These are phyloP conservation scores for Hyposoter didymator DNA, from an alignment of 2,888 invertebrate species.

Conservation along the genomic window DNA sequence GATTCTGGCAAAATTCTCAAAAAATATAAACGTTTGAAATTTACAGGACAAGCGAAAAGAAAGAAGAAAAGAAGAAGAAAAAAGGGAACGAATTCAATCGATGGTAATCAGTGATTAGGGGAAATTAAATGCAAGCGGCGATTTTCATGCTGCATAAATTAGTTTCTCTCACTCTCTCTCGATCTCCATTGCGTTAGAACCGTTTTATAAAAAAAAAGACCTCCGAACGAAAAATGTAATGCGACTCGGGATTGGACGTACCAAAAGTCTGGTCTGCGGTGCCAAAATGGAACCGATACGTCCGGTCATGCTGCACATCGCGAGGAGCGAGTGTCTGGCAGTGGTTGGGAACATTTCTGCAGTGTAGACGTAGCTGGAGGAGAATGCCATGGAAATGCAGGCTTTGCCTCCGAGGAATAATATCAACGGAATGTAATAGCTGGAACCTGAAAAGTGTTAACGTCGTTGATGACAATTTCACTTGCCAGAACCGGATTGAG, in stretches of 20 bases:
- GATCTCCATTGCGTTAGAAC: not conserved
- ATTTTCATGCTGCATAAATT: not conserved
- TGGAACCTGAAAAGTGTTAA: conserved; percentile 80
- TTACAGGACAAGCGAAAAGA: too few species aligned
- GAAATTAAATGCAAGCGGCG: not conserved
- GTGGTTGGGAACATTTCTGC: conserved; percentile 90
- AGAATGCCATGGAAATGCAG: conserved; percentile 88
- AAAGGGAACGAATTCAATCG: not conserved
- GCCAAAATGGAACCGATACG: conserved; percentile 89
- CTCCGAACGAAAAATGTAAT: not conserved
- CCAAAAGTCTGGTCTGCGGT: conserved; percentile 89
- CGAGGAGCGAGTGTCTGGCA: conserved; percentile 88
- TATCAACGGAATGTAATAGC: conserved; percentile 85
- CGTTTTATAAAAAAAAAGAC: too few species aligned
- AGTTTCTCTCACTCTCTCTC: too few species aligned
- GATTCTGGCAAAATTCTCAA: too few species aligned
- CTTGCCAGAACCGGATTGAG: not conserved
- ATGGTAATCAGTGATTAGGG: not conserved
- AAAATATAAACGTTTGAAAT: too few species aligned
- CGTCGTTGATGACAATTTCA: not conserved
- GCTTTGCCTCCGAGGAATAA: conserved; percentile 88
- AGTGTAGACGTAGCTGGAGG: conserved; percentile 89
- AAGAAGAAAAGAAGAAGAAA: too few species aligned
- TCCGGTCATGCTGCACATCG: conserved; percentile 89
- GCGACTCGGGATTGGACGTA: conserved; percentile 76